Conservation (phyloP, 92 coral and sea anemone species). For the Nematostella vectensis region DNA sequence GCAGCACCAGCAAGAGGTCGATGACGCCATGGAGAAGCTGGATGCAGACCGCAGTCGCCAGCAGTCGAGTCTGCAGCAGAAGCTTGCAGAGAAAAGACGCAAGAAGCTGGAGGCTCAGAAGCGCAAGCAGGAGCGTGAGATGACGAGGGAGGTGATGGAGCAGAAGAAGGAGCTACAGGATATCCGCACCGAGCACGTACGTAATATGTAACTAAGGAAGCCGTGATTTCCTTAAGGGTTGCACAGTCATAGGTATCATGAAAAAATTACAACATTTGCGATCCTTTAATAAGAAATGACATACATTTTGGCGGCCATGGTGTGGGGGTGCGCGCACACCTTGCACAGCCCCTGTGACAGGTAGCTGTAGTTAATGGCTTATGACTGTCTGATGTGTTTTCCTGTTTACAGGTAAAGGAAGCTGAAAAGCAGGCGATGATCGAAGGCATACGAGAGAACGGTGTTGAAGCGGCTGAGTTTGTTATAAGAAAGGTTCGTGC, state of each 20-base stretch:
- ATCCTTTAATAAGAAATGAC: background rate
- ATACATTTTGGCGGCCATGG: no score
- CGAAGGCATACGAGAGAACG: conserved; percentile 93
- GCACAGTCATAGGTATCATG: background rate
- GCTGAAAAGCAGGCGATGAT: conserved; percentile 98
- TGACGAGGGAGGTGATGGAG: conserved; percentile 88
- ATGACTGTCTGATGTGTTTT: background rate
- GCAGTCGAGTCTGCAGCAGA: conserved; percentile 66
- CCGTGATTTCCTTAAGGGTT: background rate
- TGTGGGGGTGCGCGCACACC: no score
- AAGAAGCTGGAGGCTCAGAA: conserved; percentile 73
- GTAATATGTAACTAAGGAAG: conserved; percentile 1
- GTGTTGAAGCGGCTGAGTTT: conserved; percentile 89
- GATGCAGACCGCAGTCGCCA: conserved; percentile 92
- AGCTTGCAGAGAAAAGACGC: conserved; percentile 77
- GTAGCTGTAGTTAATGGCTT: no score
- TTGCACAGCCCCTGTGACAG: no score
- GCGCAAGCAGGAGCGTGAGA: conserved; percentile 92
- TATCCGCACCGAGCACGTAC: conserved; percentile 87
- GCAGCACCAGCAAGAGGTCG: conserved; percentile 88
- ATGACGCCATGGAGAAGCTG: conserved; percentile 87
- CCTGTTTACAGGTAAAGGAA: conserved; percentile 59
- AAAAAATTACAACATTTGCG: background rate
- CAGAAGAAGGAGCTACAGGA: conserved; percentile 89
- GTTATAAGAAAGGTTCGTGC: conserved; percentile 95